These are phyloP conservation scores for Eriosoma lanigerum DNA, from an alignment of 1,140 invertebrate genomes.

Conservation along the genomic window DNA sequence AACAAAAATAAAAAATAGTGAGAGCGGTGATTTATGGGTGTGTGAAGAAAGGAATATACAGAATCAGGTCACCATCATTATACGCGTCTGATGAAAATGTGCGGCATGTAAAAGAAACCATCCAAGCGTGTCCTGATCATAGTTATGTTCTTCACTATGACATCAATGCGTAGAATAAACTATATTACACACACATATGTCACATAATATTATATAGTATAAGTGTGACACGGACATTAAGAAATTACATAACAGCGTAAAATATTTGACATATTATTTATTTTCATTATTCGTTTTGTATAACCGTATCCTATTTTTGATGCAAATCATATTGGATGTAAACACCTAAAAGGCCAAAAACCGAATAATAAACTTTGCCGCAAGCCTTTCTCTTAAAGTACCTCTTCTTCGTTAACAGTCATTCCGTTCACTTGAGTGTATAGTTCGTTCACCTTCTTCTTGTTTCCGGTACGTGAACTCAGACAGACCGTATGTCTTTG, in stretches of 20 bases:
- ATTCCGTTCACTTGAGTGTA: background rate
- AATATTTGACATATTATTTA: background rate
- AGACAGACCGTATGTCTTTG: background rate
- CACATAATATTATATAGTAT: background rate
- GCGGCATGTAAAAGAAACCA: constrained; percentile 43
- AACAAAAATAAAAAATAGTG: too few relatives aligned
- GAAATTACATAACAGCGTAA: background rate
- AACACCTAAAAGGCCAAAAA: background rate
- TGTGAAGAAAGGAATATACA: constrained; percentile 31
- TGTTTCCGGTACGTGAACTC: constrained; percentile 30
- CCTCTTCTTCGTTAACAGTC: background rate
- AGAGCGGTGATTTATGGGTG: constrained; percentile 4
- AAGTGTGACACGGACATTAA: background rate
- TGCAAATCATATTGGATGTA: background rate
- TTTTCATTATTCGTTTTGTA: background rate
- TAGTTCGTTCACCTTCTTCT: constrained; percentile 35
- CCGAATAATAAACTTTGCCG: background rate
- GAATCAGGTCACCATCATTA: constrained; percentile 49
- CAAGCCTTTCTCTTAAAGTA: too few relatives aligned
- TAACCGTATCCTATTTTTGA: background rate
- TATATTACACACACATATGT: background rate
- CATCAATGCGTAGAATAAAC: too few relatives aligned
- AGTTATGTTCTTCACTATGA: constrained; percentile 8
- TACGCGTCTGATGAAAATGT: constrained; percentile 7
- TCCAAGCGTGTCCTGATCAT: constrained; percentile 31